Conservation (phyloP, 2,888 invertebrate genomes). For the Pseudococcus viburni region DNA sequence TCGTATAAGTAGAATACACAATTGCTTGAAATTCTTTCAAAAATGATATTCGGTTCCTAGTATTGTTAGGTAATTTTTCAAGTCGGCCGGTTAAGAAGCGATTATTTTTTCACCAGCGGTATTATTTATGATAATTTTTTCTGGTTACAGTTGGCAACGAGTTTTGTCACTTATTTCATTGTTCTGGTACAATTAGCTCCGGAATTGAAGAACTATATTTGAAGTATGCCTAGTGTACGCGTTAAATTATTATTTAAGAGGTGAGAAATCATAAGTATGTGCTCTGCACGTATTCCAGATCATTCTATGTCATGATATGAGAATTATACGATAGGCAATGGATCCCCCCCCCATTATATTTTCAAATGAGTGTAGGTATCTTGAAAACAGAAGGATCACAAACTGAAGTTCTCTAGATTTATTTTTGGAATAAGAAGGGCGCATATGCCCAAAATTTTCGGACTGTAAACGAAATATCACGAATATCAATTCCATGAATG, state of each 20-base stretch:
- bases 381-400: too few relatives aligned
- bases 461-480: too few relatives aligned
- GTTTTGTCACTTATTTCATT: slow-evolving; percentile 47
- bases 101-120: not conserved
- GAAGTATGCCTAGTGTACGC: not conserved
- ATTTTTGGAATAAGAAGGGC: too few relatives aligned
- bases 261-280: not conserved
- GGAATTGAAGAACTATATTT: slow-evolving; percentile 27
- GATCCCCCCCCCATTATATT: too few relatives aligned
- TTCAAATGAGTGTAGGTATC: too few relatives aligned
- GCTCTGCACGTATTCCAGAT: too few relatives aligned
- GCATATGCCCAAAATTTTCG: too few relatives aligned
- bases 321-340: too few relatives aligned
- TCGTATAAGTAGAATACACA: not conserved
- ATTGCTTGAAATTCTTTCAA: slow-evolving; percentile 22
- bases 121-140: slow-evolving; percentile 32
- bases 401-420: too few relatives aligned
- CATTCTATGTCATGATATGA: too few relatives aligned
- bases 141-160: slow-evolving; percentile 36
- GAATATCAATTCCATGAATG: too few relatives aligned
- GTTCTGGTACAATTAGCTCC: slow-evolving; percentile 39
- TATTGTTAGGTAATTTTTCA: not conserved
- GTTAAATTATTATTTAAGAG: not conserved
- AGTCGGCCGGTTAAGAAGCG: not conserved
- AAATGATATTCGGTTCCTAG: not conserved